A percentile compares a stretch with the other conserved stretches of the same genome.
These are phyloP conservation scores for Drosophila setifemur DNA, from an alignment of 1,140 invertebrate species.

Conservation along the genomic window DNA sequence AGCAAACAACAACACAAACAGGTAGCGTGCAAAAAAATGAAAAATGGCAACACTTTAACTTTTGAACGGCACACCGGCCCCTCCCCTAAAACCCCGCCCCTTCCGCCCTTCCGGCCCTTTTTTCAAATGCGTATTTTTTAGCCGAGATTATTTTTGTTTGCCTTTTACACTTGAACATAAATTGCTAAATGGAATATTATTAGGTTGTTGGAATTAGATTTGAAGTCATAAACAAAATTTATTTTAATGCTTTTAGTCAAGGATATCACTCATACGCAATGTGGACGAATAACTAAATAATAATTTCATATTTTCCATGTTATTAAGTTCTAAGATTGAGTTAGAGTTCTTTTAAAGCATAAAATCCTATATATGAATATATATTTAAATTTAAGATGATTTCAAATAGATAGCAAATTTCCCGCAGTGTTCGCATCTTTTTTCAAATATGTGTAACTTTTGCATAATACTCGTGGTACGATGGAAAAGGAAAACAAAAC, in stretches of 20 bases:
- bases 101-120: background rate
- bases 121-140: slow-evolving; percentile 48
- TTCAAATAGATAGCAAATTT: background rate
- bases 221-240: background rate
- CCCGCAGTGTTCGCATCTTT: background rate
- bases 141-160: slow-evolving; percentile 28
- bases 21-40: slow-evolving; percentile 38
- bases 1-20: slow-evolving; percentile 43
- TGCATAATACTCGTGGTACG: slow-evolving; percentile 18
- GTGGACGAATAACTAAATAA: too few species aligned
- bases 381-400: background rate
- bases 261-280: background rate
- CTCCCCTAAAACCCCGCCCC: background rate
- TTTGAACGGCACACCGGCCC: slow-evolving; percentile 47
- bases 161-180: slow-evolving; percentile 2
- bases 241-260: background rate
- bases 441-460: slow-evolving; percentile 26
- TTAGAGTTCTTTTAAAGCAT: background rate
- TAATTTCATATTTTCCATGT: too few species aligned
- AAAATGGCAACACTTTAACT: slow-evolving; percentile 63
- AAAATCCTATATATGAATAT: background rate
- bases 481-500: slow-evolving; percentile 22
- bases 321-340: too few species aligned
- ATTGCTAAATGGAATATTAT: too few species aligned
- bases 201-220: too few species aligned